These are phyloP conservation scores for Brachyistius frenatus DNA, from an alignment of 2,113 vertebrate genomes.

Conservation along the genomic window DNA sequence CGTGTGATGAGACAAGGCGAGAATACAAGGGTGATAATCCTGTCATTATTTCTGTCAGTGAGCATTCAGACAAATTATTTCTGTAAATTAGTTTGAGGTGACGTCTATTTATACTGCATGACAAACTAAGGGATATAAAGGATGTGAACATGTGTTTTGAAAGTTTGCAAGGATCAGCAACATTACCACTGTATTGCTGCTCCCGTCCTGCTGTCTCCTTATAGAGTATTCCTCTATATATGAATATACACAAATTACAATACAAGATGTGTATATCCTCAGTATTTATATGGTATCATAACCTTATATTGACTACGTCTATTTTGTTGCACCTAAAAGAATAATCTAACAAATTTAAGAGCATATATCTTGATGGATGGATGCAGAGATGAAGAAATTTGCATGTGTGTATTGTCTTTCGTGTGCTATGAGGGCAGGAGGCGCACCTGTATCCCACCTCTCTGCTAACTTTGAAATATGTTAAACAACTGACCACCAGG, in stretches of 20 bases:
- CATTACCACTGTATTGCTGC: constrained; percentile 62
- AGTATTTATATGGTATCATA: constrained; percentile 79
- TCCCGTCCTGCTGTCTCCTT: constrained; percentile 70
- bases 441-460: constrained; percentile 50
- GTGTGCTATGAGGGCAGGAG: constrained; percentile 68
- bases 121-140: constrained; percentile 72
- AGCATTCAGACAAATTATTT: constrained; percentile 76
- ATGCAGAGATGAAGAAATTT: constrained; percentile 79
- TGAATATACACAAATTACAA: constrained; percentile 72
- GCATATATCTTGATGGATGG: constrained; percentile 60
- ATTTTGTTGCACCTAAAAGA: constrained; percentile 78
- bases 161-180: constrained; percentile 72
- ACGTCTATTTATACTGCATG: constrained; percentile 85
- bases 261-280: constrained; percentile 73
- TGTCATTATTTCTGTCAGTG: constrained; percentile 77
- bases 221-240: constrained; percentile 73
- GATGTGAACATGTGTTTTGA: constrained; percentile 65
- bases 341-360: constrained; percentile 54
- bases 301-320: constrained; percentile 69
- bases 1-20: constrained; percentile 17
- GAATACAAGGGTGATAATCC: constrained; percentile 71
- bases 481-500: constrained; percentile 75
- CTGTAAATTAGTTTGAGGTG: constrained; percentile 80
- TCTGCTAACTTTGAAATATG: constrained; percentile 58
- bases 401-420: constrained; percentile 79